Evolutionary conservation across 1,140 invertebrate genomes (phyloP).

Genomic region (Ruditapes philippinarum): DNA sequence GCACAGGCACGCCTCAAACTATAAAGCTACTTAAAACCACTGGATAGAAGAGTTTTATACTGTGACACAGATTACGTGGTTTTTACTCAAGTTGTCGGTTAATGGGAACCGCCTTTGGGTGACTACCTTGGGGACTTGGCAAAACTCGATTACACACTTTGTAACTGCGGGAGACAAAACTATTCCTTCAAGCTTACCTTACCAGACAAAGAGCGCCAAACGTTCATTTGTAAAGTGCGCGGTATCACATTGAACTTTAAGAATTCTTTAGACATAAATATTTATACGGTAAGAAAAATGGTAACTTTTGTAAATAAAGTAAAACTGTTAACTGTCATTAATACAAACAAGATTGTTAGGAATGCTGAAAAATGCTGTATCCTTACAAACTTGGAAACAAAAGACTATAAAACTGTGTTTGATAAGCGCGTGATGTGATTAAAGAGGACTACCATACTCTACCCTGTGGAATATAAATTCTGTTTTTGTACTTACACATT

Average conservation of each 20-base stretch:
- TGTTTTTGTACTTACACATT: too few species aligned
- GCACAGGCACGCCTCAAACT: slow-evolving; percentile 85
- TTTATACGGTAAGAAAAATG: neutral
- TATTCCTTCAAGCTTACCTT: neutral
- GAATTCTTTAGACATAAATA: neutral
- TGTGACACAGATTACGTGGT: slow-evolving; percentile 8
- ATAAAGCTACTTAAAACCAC: slow-evolving; percentile 79
- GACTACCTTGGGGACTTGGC: slow-evolving; percentile 86
- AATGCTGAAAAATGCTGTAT: neutral
- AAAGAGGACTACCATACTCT: neutral
- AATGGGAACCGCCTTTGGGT: neutral
- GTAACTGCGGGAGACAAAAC: neutral
- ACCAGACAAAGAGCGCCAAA: neutral
- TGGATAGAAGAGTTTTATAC: slow-evolving; percentile 72
- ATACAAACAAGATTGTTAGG: neutral
- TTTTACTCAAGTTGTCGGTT: neutral
- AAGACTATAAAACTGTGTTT: neutral
- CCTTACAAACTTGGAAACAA: neutral
- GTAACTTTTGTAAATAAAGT: neutral
- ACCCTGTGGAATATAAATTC: neutral
- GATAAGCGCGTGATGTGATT: neutral
- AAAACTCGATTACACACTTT: neutral
- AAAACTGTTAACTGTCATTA: neutral
- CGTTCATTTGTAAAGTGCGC: neutral
- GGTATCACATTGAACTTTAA: slow-evolving; percentile 29